Base-by-base conservation (phyloP, 2,888 invertebrate genomes). In the Drosophila putrida region DNA sequence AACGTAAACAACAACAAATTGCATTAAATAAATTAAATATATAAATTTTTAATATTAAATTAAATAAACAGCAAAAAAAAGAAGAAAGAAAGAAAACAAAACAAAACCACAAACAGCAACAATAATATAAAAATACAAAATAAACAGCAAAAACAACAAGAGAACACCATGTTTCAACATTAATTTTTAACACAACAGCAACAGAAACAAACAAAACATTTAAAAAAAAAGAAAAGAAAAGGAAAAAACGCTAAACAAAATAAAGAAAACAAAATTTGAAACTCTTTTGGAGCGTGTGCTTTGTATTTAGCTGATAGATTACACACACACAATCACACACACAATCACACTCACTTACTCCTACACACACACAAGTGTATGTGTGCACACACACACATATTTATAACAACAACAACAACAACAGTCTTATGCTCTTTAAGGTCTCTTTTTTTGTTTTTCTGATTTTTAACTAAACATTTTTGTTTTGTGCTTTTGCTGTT, bases 11-110 rank as follows among this genome's bases (percentile, higher is more conserved):
- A 76, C 69, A 78, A 76, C 65, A 73, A 85, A 82, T 81, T 86
- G 77, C 82, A 75, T 82, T 72, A 74, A 78, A 82, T 73, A 85
- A 82, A 85, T 87, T 75, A 78, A 78, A 81, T 76, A 85, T 74
- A 87, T 61, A 76, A 75, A 75, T 72, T 76, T 78, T 82, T 87
- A 80, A 84, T 80, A 86, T 82, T 89, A 58, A 74, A 82, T 64
- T 67, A 64, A 68, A 68, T 66, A 64, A 71, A 71, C 67, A 70
- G 65, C 50, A 75, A 67, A 66, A 71, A 57, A 68, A 68, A 74
- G 58, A 61, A 74, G 47, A 71, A 31, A 31, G 1, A 31, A 31
- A 31, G 8, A 62, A 74, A 60, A 62, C 31, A 47, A 43, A 25
- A 55, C 46, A 55, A 66, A 74, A 58, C 79, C 78, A 76, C 51